Percentiles rank a stretch among this genome's conserved stretches.
These are phyloP conservation scores for Leiothrix lutea DNA, from an alignment of 2,113 vertebrate species.

Conservation along the genomic window DNA sequence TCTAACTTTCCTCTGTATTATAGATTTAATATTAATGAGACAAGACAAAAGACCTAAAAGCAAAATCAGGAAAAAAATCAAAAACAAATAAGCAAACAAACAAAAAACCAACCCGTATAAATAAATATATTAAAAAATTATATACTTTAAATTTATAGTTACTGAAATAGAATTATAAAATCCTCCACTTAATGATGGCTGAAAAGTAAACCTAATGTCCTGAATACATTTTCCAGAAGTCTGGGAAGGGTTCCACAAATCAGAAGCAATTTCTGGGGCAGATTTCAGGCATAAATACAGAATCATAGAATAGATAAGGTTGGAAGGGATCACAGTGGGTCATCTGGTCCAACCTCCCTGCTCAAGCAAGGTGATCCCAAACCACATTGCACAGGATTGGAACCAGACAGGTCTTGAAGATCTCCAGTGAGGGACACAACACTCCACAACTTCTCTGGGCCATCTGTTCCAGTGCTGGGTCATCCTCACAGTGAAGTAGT, in stretches of 20 bases:
- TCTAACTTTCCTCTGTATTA: not conserved
- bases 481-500: not conserved
- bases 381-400: not conserved
- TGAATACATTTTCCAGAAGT: not conserved
- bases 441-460: not conserved
- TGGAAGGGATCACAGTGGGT: not conserved
- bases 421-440: not conserved
- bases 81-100: too few relatives aligned
- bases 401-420: not conserved
- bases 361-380: not conserved
- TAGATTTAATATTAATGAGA: not conserved
- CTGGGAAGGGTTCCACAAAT: not conserved
- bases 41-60: not conserved
- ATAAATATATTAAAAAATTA: not conserved
- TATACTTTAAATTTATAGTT: not conserved
- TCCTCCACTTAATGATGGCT: not conserved
- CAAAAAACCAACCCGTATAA: accelerated
- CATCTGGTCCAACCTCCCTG: not conserved
- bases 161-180: not conserved
- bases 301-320: not conserved
- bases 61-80: not conserved
- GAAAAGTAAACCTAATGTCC: not conserved
- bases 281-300: not conserved
- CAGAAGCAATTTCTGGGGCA: not conserved
- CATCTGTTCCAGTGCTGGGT: not conserved